phyloP scores from a whole-genome alignment of 1,140 invertebrate species.

The Eriocheir sinensis region DNA sequence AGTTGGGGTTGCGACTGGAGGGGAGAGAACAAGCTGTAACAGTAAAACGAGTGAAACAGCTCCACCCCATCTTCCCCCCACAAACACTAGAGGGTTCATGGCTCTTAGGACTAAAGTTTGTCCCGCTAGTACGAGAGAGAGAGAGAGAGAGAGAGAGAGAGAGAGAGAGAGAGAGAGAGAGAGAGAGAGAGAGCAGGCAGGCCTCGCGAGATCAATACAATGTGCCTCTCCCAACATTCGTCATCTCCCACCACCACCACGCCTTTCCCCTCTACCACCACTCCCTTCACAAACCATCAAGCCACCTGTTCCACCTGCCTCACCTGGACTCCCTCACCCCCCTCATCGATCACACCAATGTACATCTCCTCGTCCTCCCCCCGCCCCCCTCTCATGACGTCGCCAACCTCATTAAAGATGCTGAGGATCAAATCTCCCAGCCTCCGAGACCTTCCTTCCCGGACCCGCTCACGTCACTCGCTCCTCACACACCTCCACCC shows the following conservation, averaged over 20 bases:
- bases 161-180: constrained; percentile 48
- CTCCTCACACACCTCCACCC: background rate
- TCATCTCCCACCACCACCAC: background rate
- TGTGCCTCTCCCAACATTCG: constrained; percentile 12
- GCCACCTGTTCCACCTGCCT: background rate
- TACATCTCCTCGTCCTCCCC: background rate
- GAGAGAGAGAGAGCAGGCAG: constrained; percentile 9
- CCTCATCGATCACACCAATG: background rate
- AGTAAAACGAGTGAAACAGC: too few species aligned
- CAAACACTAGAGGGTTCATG: too few species aligned
- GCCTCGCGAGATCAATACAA: constrained; percentile 13
- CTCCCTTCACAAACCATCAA: background rate
- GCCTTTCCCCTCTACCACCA: background rate
- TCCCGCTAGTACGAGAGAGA: background rate
- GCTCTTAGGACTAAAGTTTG: background rate
- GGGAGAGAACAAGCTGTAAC: too few species aligned
- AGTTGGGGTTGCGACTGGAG: too few species aligned
- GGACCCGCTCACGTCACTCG: background rate
- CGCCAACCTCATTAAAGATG: background rate
- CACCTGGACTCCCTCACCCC: background rate
- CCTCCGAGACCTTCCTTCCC: background rate
- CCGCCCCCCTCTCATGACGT: background rate
- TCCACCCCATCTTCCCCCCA: too few species aligned
- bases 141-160: constrained; percentile 55
- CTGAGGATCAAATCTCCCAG: background rate